Conservation (phyloP, 2,113 vertebrate species). For the Hylia prasina region DNA sequence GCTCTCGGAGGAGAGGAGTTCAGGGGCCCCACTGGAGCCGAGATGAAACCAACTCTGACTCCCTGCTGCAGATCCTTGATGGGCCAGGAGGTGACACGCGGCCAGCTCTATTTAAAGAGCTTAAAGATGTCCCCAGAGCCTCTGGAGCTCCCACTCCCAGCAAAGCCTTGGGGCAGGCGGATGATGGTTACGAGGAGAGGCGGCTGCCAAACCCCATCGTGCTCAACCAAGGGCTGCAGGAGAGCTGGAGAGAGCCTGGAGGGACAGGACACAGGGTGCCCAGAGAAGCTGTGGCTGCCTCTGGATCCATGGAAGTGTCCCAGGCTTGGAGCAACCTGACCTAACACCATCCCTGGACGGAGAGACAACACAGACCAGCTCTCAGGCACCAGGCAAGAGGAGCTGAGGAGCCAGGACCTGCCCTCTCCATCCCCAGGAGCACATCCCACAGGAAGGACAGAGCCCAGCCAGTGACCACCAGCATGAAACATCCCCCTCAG, state of each 20-base stretch:
- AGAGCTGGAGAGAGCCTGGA: background rate
- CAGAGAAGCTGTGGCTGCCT: background rate
- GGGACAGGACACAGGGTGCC: background rate
- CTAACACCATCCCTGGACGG: background rate
- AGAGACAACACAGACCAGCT: background rate
- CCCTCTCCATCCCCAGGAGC: background rate
- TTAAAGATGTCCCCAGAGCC: background rate
- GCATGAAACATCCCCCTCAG: background rate
- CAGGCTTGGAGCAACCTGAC: background rate
- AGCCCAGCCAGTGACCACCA: background rate
- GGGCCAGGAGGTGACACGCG: background rate
- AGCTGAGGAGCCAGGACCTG: background rate
- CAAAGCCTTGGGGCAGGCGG: background rate
- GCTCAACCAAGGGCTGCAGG: background rate
- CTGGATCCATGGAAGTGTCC: background rate
- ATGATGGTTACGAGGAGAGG: accelerated
- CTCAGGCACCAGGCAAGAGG: background rate
- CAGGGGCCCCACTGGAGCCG: accelerated
- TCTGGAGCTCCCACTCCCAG: accelerated
- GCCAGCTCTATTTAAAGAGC: background rate
- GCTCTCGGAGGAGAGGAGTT: background rate
- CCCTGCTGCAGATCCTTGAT: accelerated
- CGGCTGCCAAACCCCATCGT: accelerated
- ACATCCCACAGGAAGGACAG: background rate
- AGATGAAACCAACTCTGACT: background rate